phyloP scores from a whole-genome alignment of 2,888 invertebrate genomes.

The Leptopilina myrica region DNA sequence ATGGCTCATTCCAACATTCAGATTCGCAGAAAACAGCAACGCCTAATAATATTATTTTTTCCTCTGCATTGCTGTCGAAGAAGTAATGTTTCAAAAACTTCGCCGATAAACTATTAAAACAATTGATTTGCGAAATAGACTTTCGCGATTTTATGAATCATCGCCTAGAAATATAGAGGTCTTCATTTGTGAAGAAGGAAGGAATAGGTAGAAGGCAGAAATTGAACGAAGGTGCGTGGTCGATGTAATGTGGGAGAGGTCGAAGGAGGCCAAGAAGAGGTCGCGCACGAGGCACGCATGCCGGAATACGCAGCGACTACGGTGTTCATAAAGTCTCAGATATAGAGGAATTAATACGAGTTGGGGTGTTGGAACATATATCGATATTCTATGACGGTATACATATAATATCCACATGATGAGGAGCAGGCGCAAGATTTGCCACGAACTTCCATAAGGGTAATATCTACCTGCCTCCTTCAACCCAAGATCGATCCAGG shows the following conservation, averaged over 20 bases:
- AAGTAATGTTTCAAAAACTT: too few relatives aligned
- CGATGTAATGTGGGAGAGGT: conserved; percentile 70
- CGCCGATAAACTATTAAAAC: too few relatives aligned
- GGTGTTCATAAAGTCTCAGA: conserved; percentile 68
- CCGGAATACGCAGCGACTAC: conserved; percentile 64
- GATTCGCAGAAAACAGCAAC: too few relatives aligned
- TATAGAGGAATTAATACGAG: conserved; percentile 55
- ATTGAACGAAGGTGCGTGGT: conserved; percentile 58
- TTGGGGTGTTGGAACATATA: conserved; percentile 36
- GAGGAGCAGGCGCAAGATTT: conserved; percentile 53
- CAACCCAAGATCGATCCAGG: conserved; percentile 49
- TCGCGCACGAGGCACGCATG: conserved; percentile 66
- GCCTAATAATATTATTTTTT: too few relatives aligned
- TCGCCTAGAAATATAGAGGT: neutral
- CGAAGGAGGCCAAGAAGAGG: conserved; percentile 63
- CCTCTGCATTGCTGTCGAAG: too few relatives aligned
- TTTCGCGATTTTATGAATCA: conserved; percentile 20
- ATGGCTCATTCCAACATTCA: too few relatives aligned
- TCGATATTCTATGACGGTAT: conserved; percentile 21
- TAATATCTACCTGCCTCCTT: conserved; percentile 51
- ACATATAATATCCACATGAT: neutral
- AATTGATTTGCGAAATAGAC: too few relatives aligned
- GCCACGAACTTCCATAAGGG: conserved; percentile 58
- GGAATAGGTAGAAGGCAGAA: conserved; percentile 8
- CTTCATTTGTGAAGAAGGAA: conserved; percentile 32